A percentile compares a stretch with the other conserved stretches of the same genome.
Evolutionary conservation across 2,113 vertebrate species (phyloP).

Genomic region (Tetrao urogallus): DNA sequence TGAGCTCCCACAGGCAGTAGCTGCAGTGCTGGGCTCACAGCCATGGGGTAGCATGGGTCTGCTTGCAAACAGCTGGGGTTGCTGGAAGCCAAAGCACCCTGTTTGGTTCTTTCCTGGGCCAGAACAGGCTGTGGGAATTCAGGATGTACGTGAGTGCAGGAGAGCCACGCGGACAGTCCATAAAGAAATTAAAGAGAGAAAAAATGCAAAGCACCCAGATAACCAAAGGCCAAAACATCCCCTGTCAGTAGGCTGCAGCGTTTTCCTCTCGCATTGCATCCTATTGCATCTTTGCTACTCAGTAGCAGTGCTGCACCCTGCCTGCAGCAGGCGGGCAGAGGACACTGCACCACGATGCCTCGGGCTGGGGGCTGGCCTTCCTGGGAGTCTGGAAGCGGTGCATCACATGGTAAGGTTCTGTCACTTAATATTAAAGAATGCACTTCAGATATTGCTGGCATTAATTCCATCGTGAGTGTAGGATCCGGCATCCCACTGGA

Average conservation of each 20-base stretch:
- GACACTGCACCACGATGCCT: no score
- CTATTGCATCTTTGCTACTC: neutral
- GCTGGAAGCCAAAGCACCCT: neutral
- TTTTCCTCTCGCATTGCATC: neutral
- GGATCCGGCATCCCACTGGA: no score
- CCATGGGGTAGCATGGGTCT: neutral
- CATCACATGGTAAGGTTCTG: no score
- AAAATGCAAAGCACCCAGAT: neutral
- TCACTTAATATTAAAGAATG: no score
- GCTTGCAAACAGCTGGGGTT: rapidly evolving
- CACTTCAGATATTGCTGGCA: no score
- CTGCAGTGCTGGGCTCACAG: rapidly evolving
- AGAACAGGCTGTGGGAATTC: neutral
- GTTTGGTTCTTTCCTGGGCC: neutral
- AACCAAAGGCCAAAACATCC: neutral
- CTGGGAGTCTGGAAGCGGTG: no score
- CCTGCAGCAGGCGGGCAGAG: no score
- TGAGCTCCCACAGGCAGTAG: rapidly evolving
- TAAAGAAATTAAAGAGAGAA: neutral
- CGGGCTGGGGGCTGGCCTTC: no score
- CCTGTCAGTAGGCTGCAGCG: neutral
- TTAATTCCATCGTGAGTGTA: no score
- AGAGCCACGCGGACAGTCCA: neutral
- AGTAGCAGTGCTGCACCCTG: no score
- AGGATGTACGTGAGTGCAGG: neutral